phyloP scores from a whole-genome alignment of 1,140 invertebrate genomes.

The Drosophila navojoa region DNA sequence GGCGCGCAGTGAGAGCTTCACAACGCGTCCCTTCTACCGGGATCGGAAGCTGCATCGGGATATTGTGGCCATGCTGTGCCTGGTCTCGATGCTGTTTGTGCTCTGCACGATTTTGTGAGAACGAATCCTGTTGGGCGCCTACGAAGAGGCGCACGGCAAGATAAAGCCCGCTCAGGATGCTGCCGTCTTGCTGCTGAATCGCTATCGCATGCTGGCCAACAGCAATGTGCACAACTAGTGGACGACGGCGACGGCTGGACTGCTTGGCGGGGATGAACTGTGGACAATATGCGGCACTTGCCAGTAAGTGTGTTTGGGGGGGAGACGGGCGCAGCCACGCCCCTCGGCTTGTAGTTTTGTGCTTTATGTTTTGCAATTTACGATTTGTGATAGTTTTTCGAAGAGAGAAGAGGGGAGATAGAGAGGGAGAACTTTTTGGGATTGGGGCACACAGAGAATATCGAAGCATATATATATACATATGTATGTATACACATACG shows the following conservation, averaged over 20 bases:
- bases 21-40: conserved; percentile 73
- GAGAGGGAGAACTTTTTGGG: not conserved
- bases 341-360: conserved; percentile 57
- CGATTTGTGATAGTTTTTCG: conserved; percentile 71
- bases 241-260: not conserved
- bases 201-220: conserved; percentile 70
- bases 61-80: conserved; percentile 80
- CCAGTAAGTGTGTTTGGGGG: conserved; percentile 55
- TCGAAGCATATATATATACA: conserved; percentile 43
- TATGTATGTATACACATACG: not conserved
- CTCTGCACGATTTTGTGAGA: conserved; percentile 83
- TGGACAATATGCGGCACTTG: conserved; percentile 68
- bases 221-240: conserved; percentile 66
- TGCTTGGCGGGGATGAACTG: conserved; percentile 6
- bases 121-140: conserved; percentile 67
- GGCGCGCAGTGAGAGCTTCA: conserved; percentile 68
- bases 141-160: conserved; percentile 67
- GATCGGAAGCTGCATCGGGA: conserved; percentile 79
- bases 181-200: conserved; percentile 63
- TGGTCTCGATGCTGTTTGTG: conserved; percentile 76
- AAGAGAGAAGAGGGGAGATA: conserved; percentile 11
- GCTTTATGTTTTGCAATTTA: conserved; percentile 51
- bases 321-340: conserved; percentile 25
- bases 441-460: conserved; percentile 37
- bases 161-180: conserved; percentile 66